phyloP scores from a whole-genome alignment of 2,797 vertebrate genomes.

The Staurois parvus region DNA sequence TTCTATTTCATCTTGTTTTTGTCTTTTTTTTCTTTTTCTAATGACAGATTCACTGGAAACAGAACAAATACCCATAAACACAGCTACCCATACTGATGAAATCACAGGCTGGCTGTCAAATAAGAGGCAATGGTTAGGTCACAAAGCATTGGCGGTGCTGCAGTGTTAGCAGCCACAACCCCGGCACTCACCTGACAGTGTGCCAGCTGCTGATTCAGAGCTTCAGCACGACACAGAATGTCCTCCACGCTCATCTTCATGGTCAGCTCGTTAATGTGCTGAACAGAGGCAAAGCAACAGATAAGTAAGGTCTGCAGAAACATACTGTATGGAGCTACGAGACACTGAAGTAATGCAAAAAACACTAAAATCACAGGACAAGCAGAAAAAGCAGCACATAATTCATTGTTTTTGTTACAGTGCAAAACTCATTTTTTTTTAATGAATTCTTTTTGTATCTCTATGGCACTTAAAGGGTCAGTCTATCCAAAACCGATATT shows the following conservation, averaged over 20 bases:
- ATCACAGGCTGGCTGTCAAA: background rate
- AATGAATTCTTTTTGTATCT: no score
- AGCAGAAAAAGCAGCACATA: background rate
- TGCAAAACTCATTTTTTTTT: no score
- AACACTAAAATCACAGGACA: background rate
- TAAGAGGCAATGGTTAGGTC: constrained; percentile 25
- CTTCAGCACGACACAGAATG: constrained; percentile 80
- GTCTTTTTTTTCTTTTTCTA: no score
- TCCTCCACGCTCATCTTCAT: constrained; percentile 88
- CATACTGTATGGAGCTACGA: no score
- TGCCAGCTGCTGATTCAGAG: constrained; percentile 80
- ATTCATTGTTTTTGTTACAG: no score
- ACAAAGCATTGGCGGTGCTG: constrained; percentile 13
- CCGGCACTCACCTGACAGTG: constrained; percentile 67
- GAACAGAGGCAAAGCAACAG: constrained; percentile 50
- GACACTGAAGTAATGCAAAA: no score
- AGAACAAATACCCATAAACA: background rate
- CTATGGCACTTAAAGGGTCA: no score
- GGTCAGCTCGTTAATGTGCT: constrained; percentile 92
- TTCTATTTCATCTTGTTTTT: no score
- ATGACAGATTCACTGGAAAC: no score
- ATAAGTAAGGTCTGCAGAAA: background rate
- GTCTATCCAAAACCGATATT: no score
- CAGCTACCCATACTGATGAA: background rate
- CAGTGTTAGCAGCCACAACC: constrained; percentile 27